Percentiles rank a stretch among this genome's conserved stretches.
These are phyloP conservation scores for Anguilla anguilla DNA, from an alignment of 2,797 vertebrate genomes.

Conservation along the genomic window DNA sequence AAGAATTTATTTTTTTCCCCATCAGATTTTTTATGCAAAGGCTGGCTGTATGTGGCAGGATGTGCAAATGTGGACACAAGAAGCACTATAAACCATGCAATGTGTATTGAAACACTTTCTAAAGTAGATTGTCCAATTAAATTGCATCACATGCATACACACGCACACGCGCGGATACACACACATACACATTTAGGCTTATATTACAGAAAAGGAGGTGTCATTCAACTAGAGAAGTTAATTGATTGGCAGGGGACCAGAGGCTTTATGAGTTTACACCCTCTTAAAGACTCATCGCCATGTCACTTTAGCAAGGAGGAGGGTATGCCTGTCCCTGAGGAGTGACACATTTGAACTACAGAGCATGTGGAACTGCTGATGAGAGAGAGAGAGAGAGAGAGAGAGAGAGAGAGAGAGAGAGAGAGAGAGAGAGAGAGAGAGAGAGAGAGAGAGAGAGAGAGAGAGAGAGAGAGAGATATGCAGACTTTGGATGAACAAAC, in stretches of 20 bases:
- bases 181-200: neutral
- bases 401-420: neutral
- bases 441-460: neutral
- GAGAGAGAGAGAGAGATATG: conserved; percentile 7
- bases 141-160: neutral
- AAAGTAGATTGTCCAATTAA: neutral
- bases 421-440: neutral
- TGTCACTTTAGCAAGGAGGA: neutral
- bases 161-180: neutral
- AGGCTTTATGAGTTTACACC: neutral
- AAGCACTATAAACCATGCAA: neutral
- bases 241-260: neutral
- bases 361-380: neutral
- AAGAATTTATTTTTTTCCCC: neutral
- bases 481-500: conserved; percentile 24
- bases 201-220: neutral
- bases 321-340: neutral
- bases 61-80: neutral
- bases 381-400: neutral
- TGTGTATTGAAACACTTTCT: neutral
- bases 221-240: neutral
- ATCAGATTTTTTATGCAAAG: neutral
- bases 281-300: neutral
- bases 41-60: neutral
- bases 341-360: neutral